Percentiles rank a stretch among this genome's conserved stretches.
Evolutionary conservation across 2,888 invertebrate genomes (phyloP).

Genomic region (Ceraclea dissimilis): DNA sequence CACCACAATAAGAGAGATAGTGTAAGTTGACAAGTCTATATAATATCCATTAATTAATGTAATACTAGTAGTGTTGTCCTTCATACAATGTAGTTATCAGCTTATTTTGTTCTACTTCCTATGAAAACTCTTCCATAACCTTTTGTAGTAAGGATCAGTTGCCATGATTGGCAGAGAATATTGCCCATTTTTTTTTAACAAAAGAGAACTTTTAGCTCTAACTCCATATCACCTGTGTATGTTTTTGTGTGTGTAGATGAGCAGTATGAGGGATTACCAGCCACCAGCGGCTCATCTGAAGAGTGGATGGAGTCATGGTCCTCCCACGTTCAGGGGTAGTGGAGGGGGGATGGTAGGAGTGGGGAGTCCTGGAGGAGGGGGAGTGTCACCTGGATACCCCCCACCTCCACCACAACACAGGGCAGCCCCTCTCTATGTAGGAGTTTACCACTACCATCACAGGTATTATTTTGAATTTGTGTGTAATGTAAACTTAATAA

Average conservation of each 20-base stretch:
- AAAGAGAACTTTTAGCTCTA: too few species aligned
- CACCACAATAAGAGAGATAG: constrained; percentile 44
- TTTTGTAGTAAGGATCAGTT: too few species aligned
- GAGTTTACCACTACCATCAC: constrained; percentile 33
- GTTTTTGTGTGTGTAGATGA: constrained; percentile 15
- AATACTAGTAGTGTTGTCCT: too few species aligned
- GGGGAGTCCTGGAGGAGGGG: constrained; percentile 41
- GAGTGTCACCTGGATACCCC: constrained; percentile 44
- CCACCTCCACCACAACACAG: constrained; percentile 30
- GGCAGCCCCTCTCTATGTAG: constrained; percentile 41
- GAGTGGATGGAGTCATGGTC: constrained; percentile 33
- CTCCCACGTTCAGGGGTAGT: constrained; percentile 33
- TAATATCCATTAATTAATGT: too few species aligned
- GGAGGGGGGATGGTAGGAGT: constrained; percentile 37
- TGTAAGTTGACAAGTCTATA: constrained; percentile 38
- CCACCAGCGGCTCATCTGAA: constrained; percentile 40
- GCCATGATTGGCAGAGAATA: too few species aligned
- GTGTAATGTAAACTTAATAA: too few species aligned
- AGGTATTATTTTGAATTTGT: background rate
- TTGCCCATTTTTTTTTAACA: too few species aligned
- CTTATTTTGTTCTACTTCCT: too few species aligned
- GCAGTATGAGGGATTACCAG: constrained; percentile 28
- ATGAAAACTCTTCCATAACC: too few species aligned
- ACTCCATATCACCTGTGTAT: too few species aligned
- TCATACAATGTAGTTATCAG: too few species aligned